Evolutionary conservation across 2,797 vertebrate genomes (phyloP), one percentile per base, ranked within the genome.

Genomic region (Epinephelus coioides): DNA sequence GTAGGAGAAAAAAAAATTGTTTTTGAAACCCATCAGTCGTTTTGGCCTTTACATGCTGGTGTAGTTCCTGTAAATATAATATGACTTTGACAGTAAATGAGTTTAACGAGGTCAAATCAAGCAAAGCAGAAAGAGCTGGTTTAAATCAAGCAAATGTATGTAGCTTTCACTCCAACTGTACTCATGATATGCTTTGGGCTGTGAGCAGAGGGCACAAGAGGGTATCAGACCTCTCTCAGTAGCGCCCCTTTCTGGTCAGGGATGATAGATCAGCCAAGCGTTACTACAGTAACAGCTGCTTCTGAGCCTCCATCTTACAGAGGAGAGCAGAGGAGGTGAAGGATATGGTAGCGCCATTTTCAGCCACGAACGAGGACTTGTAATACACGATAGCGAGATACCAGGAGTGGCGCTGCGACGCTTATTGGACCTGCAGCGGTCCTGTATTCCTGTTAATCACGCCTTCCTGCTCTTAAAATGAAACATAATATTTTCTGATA

Each of bases 281-380:
- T 86, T 92, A 89, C 88, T 88, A 86, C 87, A 87, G 89, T 89
- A 91, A 93, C 94, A 94, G 94, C 93, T 93, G 93, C 87, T 85
- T 83, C 66, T 60, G 70, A 85, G 87, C 93, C 92, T 93, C 93
- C 93, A 93, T 94, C 88, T 95, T 94, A 91, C 85, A 91, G 88
- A 77, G 57, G 65, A 76, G 78, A 82, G 79, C 74, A 56, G 83
- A 79, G 79, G 71, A 86, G 66, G 70, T 82, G 84, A 82, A 65
- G 81, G 85, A 90, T 86, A 88, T 73, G 81, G 80, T 73, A 74
- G 88, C 88, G 88, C 91, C 93, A 93, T 94, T 94, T 93, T 88
- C 89, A 89, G 89, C 50, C 54, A 56, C n/a, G 55, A 76, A 78
- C 66, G 57, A 80, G 49, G 56, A 78, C 44, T 65, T 40, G 49